phyloP scores from a whole-genome alignment of 2,888 invertebrate species.

The Cotesia congregata region DNA sequence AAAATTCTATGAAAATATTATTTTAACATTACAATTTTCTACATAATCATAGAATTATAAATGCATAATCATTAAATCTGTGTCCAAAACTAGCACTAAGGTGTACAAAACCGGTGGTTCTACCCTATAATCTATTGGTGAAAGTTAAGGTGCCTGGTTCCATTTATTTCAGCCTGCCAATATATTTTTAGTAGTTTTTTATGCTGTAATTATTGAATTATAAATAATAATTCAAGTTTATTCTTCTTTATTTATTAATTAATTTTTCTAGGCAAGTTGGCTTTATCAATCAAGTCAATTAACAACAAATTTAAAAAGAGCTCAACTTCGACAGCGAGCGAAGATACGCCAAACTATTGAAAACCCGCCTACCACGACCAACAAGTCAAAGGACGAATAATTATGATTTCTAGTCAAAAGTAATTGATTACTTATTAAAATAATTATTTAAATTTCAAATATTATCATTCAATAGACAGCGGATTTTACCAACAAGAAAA shows the following conservation, averaged over 20 bases:
- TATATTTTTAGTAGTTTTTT: too few species aligned
- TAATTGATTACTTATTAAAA: slow-evolving; percentile 20
- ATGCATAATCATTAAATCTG: too few species aligned
- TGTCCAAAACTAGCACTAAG: too few species aligned
- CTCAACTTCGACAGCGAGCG: slow-evolving; percentile 81
- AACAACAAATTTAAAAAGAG: slow-evolving; percentile 87
- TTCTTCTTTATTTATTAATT: neutral
- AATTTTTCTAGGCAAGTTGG: slow-evolving; percentile 82
- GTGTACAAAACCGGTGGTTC: too few species aligned
- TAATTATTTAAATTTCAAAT: slow-evolving; percentile 24
- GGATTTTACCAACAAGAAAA: neutral
- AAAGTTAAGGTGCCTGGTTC: too few species aligned
- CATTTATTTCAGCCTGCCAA: too few species aligned
- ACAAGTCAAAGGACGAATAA: slow-evolving; percentile 43
- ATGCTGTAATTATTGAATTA: neutral
- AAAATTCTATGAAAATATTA: too few species aligned
- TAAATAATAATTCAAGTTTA: neutral
- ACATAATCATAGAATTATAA: too few species aligned
- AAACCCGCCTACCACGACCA: slow-evolving; percentile 37
- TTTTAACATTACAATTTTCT: too few species aligned
- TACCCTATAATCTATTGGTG: too few species aligned
- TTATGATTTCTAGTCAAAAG: slow-evolving; percentile 44
- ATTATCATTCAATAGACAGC: neutral
- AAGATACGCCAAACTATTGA: slow-evolving; percentile 67
- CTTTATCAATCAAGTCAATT: slow-evolving; percentile 89